Conservation (phyloP, 2,888 invertebrate genomes). For the Temnothorax unifasciatus region DNA sequence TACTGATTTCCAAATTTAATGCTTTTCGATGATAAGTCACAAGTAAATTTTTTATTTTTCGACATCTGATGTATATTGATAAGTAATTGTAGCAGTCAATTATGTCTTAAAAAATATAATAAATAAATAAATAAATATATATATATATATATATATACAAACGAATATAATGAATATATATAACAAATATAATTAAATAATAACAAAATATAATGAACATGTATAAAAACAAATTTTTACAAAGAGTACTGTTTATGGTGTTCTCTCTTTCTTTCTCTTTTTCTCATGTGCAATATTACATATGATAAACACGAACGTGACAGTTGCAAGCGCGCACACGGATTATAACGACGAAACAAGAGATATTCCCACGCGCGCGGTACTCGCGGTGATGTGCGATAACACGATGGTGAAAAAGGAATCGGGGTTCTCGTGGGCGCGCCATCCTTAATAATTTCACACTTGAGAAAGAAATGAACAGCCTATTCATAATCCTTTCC, state of each 20-base stretch:
- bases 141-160: too few species aligned
- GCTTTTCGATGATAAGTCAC: neutral
- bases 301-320: constrained; percentile 30
- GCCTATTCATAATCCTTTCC: constrained; percentile 78
- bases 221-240: neutral
- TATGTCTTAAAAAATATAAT: neutral
- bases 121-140: too few species aligned
- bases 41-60: neutral
- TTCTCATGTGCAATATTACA: neutral
- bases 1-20: neutral
- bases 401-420: constrained; percentile 56
- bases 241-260: neutral
- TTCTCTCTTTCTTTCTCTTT: neutral
- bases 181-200: neutral
- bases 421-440: constrained; percentile 59
- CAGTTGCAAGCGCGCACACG: constrained; percentile 17
- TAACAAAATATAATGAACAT: neutral
- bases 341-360: constrained; percentile 42
- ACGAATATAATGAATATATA: neutral
- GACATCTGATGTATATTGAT: neutral
- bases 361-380: constrained; percentile 23
- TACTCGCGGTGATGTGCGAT: constrained; percentile 19
- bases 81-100: neutral
- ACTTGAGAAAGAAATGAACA: constrained; percentile 78
- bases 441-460: constrained; percentile 77